phyloP scores from a whole-genome alignment of 2,888 invertebrate genomes.

The Harmothoe impar region DNA sequence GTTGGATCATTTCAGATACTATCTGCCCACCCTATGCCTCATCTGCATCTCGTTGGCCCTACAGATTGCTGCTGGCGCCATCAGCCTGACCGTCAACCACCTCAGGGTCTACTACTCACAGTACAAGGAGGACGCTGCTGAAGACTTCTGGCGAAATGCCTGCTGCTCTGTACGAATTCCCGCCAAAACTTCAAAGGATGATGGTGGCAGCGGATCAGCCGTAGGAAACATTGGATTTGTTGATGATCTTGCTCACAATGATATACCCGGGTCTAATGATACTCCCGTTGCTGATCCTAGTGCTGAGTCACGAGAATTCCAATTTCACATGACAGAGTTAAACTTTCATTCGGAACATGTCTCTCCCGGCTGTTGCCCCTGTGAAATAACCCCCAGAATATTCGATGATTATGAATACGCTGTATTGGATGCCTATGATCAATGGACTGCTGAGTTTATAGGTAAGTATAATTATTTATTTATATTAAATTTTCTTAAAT shows the following conservation, averaged over 20 bases:
- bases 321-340: too few relatives aligned
- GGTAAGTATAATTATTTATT: not conserved
- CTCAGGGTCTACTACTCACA: slow-evolving; percentile 1
- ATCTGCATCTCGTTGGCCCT: slow-evolving; percentile 26
- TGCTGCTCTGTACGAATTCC: slow-evolving; percentile 7
- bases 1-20: slow-evolving; percentile 5
- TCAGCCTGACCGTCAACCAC: not conserved
- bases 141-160: slow-evolving; percentile 38
- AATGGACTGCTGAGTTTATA: not conserved
- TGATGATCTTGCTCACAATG: too few relatives aligned
- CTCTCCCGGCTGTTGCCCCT: slow-evolving; percentile 9
- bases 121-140: slow-evolving; percentile 39
- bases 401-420: slow-evolving; percentile 41
- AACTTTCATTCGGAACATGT: too few relatives aligned
- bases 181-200: too few relatives aligned
- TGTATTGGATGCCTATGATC: not conserved
- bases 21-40: not conserved
- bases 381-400: not conserved
- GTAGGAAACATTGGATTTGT: too few relatives aligned
- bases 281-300: too few relatives aligned
- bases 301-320: too few relatives aligned
- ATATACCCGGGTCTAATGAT: too few relatives aligned
- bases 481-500: too few relatives aligned
- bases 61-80: slow-evolving; percentile 7
- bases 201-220: too few relatives aligned